Percentiles rank a stretch among this genome's conserved stretches.
These are phyloP conservation scores for Chrysolina haemoptera DNA, from an alignment of 2,888 invertebrate genomes.

Conservation along the genomic window DNA sequence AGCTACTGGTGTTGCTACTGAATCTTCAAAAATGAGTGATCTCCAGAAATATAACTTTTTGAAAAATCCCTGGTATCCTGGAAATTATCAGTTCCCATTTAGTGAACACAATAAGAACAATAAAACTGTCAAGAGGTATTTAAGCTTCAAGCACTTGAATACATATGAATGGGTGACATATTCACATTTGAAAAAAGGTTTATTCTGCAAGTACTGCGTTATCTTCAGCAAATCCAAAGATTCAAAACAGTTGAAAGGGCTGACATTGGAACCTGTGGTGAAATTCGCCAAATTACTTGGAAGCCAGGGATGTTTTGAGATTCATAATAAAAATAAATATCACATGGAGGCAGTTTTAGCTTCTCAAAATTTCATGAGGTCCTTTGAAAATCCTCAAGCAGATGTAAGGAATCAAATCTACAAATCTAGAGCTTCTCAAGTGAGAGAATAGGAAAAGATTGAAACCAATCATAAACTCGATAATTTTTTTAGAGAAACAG, in stretches of 20 bases:
- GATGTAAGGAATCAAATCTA: neutral
- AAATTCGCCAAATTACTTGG: conserved; percentile 6
- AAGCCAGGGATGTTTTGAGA: neutral
- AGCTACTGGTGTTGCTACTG: conserved; percentile 13
- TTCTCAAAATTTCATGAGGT: conserved; percentile 8
- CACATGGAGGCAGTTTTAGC: neutral
- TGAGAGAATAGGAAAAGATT: conserved; percentile 14
- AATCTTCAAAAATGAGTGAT: too few relatives aligned
- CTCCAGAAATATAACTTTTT: conserved; percentile 24
- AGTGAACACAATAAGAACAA: conserved; percentile 12
- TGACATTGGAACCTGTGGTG: conserved; percentile 6
- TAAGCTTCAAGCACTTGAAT: conserved; percentile 29
- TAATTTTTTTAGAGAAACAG: too few relatives aligned
- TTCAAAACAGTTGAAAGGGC: conserved; percentile 16
- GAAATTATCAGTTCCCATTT: too few relatives aligned
- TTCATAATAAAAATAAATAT: conserved; percentile 17
- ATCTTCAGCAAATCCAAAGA: conserved; percentile 17
- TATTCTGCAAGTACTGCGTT: neutral
- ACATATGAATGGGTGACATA: conserved; percentile 28
- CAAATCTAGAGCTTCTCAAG: conserved; percentile 7
- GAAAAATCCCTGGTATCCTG: conserved; percentile 1
- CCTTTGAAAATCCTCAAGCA: conserved; percentile 17
- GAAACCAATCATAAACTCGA: conserved; percentile 18
- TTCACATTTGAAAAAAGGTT: conserved; percentile 4
- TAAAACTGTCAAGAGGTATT: conserved; percentile 25